Percentiles rank a stretch among this genome's conserved stretches.
Conservation (phyloP, 64 coral and sea anemone species). For the Catalaphyllia jardinei region DNA sequence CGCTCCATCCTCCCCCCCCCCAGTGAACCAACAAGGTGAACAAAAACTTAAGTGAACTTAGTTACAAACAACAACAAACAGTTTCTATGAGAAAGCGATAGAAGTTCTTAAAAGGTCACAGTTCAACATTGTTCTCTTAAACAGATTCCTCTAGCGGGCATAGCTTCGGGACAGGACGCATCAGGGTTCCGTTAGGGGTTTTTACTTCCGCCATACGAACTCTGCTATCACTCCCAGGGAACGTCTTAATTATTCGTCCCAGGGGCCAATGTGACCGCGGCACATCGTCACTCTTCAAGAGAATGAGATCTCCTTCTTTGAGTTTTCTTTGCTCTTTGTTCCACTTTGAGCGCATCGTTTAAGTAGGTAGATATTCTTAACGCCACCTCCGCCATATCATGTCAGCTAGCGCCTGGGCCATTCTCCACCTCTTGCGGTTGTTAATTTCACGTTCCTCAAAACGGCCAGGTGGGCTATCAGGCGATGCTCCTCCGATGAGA, state of each 20-base stretch:
- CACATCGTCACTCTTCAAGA: not conserved
- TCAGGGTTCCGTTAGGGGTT: slow-evolving; percentile 1
- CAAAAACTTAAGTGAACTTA: no score
- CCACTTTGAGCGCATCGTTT: slow-evolving; percentile 41
- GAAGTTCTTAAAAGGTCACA: not conserved
- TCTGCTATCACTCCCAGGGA: slow-evolving; percentile 1
- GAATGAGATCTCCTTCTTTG: slow-evolving; percentile 18
- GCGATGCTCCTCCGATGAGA: slow-evolving; percentile 25
- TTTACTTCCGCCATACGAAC: slow-evolving; percentile 14
- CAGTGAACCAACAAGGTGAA: no score
- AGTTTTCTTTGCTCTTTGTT: slow-evolving; percentile 19
- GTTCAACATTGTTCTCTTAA: not conserved
- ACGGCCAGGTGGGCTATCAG: slow-evolving; percentile 17
- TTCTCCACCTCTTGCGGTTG: slow-evolving; percentile 21
- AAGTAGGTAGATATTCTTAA: slow-evolving; percentile 31
- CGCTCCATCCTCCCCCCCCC: no score
- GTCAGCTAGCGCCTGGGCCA: not conserved
- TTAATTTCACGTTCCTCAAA: slow-evolving; percentile 18
- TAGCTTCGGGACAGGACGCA: not conserved
- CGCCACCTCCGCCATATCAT: slow-evolving; percentile 55
- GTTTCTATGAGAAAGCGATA: no score
- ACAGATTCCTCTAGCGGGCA: slow-evolving; percentile 19
- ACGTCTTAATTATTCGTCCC: not conserved
- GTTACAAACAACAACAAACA: no score
- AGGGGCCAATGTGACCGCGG: slow-evolving; percentile 29